These are phyloP conservation scores for Quadriops clusia DNA, from an alignment of 2,888 invertebrate species.

Conservation along the genomic window DNA sequence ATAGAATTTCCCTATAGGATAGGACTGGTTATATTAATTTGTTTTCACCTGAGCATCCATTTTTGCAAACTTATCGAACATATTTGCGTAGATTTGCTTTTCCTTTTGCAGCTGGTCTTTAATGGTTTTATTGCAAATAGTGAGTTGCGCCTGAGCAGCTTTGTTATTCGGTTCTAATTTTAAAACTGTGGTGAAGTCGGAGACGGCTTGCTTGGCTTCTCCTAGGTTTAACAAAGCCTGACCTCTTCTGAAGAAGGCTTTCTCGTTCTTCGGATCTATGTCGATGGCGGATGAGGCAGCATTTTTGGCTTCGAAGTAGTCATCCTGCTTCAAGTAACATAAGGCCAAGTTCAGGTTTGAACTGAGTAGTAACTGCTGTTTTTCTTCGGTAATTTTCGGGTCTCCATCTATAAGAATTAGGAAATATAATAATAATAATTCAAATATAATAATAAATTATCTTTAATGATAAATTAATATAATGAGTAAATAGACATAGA, in stretches of 20 bases:
- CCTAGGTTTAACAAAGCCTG: slow-evolving; percentile 64
- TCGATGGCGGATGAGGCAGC: slow-evolving; percentile 68
- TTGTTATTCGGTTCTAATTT: slow-evolving; percentile 74
- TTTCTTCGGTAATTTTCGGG: slow-evolving; percentile 29
- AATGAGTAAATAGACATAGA: too few relatives aligned
- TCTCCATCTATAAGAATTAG: slow-evolving; percentile 11
- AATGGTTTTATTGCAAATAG: slow-evolving; percentile 57
- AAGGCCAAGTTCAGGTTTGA: slow-evolving; percentile 72
- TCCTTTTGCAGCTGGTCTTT: slow-evolving; percentile 68
- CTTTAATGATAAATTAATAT: neutral
- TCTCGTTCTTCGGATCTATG: slow-evolving; percentile 65
- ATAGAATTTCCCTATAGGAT: too few relatives aligned
- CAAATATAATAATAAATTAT: slow-evolving; percentile 6
- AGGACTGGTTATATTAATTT: slow-evolving; percentile 6
- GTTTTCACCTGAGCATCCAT: slow-evolving; percentile 58
- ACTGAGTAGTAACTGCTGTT: slow-evolving; percentile 50
- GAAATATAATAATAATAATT: slow-evolving; percentile 3
- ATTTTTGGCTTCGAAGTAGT: slow-evolving; percentile 56
- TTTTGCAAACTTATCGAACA: slow-evolving; percentile 88
- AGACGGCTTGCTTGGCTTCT: slow-evolving; percentile 64
- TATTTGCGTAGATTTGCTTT: slow-evolving; percentile 81
- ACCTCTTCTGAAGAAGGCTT: slow-evolving; percentile 81
- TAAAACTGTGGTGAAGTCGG: slow-evolving; percentile 67
- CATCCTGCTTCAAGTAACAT: slow-evolving; percentile 65
- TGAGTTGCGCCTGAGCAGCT: slow-evolving; percentile 71